Percentiles rank a stretch among this genome's conserved stretches.
These are phyloP conservation scores for Urocyon cinereoargenteus DNA, from an alignment of 2,797 vertebrate species.

Conservation along the genomic window DNA sequence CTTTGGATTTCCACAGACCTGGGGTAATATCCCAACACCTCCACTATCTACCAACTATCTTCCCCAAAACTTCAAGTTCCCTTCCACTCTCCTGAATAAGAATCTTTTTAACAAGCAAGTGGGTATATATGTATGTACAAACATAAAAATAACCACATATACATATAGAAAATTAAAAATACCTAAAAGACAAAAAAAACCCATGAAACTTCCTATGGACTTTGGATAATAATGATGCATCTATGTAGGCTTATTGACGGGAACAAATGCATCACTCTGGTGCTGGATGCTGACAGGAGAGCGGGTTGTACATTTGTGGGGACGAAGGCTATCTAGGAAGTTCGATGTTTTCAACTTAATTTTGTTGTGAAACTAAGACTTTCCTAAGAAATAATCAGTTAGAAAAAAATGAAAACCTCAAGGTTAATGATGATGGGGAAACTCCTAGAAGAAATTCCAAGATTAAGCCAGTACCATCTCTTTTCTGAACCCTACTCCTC, in stretches of 20 bases:
- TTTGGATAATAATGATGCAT: background rate
- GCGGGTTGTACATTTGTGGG: background rate
- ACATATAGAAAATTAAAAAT: background rate
- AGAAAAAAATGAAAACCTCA: background rate
- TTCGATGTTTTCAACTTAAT: background rate
- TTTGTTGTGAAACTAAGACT: background rate
- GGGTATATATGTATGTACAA: background rate
- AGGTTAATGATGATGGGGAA: background rate
- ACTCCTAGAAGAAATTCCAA: background rate
- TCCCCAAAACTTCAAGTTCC: background rate
- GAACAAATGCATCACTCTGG: background rate
- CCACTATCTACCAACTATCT: background rate
- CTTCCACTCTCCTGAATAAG: background rate
- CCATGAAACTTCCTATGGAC: background rate
- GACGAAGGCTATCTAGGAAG: background rate
- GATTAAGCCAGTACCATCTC: background rate
- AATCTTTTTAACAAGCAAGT: background rate
- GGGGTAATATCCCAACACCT: background rate
- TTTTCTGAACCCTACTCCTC: background rate
- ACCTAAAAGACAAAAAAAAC: background rate
- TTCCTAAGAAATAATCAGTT: background rate
- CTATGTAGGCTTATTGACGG: background rate
- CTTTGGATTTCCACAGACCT: constrained; percentile 1
- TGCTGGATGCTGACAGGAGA: background rate
- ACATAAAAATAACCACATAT: background rate